Evolutionary conservation across 1,140 invertebrate species (phyloP).

Genomic region (Sinonovacula constricta): DNA sequence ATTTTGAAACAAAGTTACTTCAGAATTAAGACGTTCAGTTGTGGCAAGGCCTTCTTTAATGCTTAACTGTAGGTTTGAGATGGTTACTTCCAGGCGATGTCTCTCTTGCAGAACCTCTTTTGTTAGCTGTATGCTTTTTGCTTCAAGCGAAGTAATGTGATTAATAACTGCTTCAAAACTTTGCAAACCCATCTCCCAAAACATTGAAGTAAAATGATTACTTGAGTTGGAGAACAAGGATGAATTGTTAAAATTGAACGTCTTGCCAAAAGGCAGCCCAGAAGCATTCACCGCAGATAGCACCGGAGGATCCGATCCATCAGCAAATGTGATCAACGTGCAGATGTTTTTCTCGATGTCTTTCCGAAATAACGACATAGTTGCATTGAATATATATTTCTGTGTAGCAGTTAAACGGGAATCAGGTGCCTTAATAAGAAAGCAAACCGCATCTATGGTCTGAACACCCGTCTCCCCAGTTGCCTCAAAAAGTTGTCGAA

Average conservation of each 20-base stretch:
- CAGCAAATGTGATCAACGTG: too few relatives aligned
- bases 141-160: background rate
- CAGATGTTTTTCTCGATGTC: constrained; percentile 60
- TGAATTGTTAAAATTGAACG: too few relatives aligned
- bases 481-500: constrained; percentile 36
- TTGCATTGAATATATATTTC: constrained; percentile 57
- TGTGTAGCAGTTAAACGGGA: constrained; percentile 30
- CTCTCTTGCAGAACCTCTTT: too few relatives aligned
- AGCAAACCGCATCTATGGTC: constrained; percentile 57
- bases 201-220: constrained; percentile 5
- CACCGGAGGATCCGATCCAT: too few relatives aligned
- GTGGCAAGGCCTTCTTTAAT: constrained; percentile 24
- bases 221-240: too few relatives aligned
- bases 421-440: constrained; percentile 35
- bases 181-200: constrained; percentile 16
- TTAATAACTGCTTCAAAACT: background rate
- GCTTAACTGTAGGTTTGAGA: constrained; percentile 28
- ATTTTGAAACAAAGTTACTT: constrained; percentile 21
- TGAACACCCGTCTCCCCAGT: background rate
- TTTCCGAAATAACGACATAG: constrained; percentile 57
- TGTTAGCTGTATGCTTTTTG: too few relatives aligned
- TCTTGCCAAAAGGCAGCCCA: background rate
- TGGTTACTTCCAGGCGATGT: too few relatives aligned
- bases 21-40: constrained; percentile 12
- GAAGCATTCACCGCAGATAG: constrained; percentile 5